Percentiles rank a stretch among this genome's conserved stretches.
phyloP scores from a whole-genome alignment of 2,888 invertebrate genomes.

The Punctoribates punctum region DNA sequence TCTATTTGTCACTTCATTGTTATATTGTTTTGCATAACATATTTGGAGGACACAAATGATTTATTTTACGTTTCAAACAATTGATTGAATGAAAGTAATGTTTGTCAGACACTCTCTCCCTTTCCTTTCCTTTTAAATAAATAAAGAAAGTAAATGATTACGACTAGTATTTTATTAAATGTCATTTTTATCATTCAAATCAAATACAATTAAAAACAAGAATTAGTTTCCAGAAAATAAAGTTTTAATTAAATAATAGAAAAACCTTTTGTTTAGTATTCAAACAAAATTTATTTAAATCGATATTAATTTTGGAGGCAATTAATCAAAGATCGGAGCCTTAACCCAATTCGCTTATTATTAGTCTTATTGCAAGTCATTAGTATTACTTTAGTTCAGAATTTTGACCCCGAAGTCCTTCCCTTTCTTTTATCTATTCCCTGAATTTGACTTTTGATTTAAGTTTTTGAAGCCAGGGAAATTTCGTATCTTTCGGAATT shows the following conservation, averaged over 20 bases:
- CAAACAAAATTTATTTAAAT: too few species aligned
- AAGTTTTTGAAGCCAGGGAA: constrained; percentile 47
- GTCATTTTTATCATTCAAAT: not conserved
- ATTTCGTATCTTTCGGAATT: constrained; percentile 50
- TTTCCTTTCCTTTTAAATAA: not conserved
- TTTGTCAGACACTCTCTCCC: not conserved
- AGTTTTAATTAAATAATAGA: not conserved
- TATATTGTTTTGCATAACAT: not conserved
- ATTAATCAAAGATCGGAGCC: too few species aligned
- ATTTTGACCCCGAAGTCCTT: not conserved
- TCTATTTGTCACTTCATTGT: not conserved
- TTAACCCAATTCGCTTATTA: too few species aligned
- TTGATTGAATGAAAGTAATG: not conserved
- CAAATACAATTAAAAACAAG: not conserved
- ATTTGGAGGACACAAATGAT: constrained; percentile 8
- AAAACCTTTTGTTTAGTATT: too few species aligned
- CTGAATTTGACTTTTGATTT: constrained; percentile 39
- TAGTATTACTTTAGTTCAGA: not conserved
- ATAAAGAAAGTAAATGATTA: not conserved
- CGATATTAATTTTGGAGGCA: too few species aligned
- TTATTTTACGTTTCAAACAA: not conserved
- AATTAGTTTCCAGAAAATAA: not conserved
- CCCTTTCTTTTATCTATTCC: not conserved
- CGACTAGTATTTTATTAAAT: constrained; percentile 25
- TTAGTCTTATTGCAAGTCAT: not conserved